These are phyloP conservation scores for Ctenoplectra terminalis DNA, from an alignment of 1,140 invertebrate species.

Conservation along the genomic window DNA sequence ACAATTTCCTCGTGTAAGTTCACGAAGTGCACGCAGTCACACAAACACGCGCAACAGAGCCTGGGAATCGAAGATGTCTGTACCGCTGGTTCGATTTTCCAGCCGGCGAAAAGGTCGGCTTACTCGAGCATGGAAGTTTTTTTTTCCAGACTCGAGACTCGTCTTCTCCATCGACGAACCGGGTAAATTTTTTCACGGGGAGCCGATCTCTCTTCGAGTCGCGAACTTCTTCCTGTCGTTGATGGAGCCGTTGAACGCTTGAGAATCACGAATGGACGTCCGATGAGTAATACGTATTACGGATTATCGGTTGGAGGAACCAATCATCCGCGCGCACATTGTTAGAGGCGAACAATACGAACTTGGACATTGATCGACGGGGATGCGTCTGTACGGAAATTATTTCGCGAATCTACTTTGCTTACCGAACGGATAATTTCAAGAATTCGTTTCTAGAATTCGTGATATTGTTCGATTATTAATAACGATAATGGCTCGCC, in stretches of 20 bases:
- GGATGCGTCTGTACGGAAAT: slow-evolving; percentile 10
- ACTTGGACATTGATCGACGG: slow-evolving; percentile 38
- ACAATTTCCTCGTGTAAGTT: background rate
- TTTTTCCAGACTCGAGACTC: background rate
- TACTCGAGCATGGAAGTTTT: background rate
- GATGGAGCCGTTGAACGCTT: background rate
- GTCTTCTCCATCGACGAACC: background rate
- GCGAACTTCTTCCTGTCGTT: background rate
- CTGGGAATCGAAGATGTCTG: background rate
- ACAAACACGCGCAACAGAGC: background rate
- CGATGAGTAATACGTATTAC: slow-evolving; percentile 47
- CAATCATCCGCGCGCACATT: slow-evolving; percentile 41
- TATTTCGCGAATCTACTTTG: slow-evolving; percentile 33
- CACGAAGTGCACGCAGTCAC: background rate
- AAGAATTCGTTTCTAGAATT: background rate
- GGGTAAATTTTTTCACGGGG: background rate
- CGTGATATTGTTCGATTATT: background rate
- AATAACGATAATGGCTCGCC: background rate
- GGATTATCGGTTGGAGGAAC: slow-evolving; percentile 47
- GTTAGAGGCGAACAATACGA: slow-evolving; percentile 34
- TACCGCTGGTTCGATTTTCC: slow-evolving; percentile 27
- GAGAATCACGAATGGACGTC: slow-evolving; percentile 5
- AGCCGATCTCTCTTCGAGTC: background rate
- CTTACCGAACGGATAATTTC: background rate
- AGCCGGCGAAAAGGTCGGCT: background rate